Evolutionary conservation across 2,797 vertebrate species (phyloP).

Genomic region (Anabas testudineus): DNA sequence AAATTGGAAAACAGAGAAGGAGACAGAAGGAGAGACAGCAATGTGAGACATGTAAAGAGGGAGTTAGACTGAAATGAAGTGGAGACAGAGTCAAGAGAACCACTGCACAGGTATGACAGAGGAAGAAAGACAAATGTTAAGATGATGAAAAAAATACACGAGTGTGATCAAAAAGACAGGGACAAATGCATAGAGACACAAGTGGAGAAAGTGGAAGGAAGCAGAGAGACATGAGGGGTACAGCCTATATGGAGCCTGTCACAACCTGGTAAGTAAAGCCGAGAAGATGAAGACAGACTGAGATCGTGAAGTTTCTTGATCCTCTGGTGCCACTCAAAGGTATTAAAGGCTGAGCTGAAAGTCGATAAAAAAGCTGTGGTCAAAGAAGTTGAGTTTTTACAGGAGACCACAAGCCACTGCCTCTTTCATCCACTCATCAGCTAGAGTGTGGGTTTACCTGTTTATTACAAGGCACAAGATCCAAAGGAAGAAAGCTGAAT

Average conservation of each 20-base stretch:
- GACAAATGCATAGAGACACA: slow-evolving; percentile 26
- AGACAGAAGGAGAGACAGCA: slow-evolving; percentile 23
- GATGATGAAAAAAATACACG: slow-evolving; percentile 18
- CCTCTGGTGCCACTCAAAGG: slow-evolving; percentile 59
- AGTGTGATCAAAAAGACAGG: slow-evolving; percentile 29
- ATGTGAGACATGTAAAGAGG: slow-evolving; percentile 23
- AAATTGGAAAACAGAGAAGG: slow-evolving; percentile 64
- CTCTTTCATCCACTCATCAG: slow-evolving; percentile 11
- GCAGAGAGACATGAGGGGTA: slow-evolving; percentile 11
- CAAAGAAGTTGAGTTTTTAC: slow-evolving; percentile 39
- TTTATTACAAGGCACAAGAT: not conserved
- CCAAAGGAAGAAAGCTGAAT: not conserved
- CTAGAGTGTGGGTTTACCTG: not conserved
- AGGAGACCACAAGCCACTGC: slow-evolving; percentile 21
- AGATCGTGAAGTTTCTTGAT: slow-evolving; percentile 56
- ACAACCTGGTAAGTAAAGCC: slow-evolving; percentile 32
- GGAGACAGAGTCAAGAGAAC: slow-evolving; percentile 19
- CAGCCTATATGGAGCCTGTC: slow-evolving; percentile 28
- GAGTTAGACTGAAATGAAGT: slow-evolving; percentile 21
- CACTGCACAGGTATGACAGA: slow-evolving; percentile 23
- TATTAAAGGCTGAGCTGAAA: slow-evolving; percentile 63
- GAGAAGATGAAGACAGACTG: slow-evolving; percentile 50
- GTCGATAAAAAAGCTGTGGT: slow-evolving; percentile 59
- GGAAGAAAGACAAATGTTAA: slow-evolving; percentile 8
- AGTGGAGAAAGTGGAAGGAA: slow-evolving; percentile 20